These are phyloP conservation scores for Lampropteryx suffumata DNA, from an alignment of 2,888 invertebrate species.

Conservation along the genomic window DNA sequence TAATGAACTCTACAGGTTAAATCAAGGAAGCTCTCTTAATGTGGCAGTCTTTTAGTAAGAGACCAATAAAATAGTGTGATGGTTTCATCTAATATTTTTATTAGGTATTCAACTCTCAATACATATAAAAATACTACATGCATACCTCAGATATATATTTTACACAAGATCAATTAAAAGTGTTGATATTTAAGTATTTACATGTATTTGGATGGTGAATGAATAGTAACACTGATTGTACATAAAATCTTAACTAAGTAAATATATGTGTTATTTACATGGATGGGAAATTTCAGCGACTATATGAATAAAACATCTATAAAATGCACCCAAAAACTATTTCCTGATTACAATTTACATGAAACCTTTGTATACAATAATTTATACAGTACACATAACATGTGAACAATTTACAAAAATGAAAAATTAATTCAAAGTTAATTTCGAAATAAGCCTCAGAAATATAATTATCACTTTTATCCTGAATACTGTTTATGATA, in stretches of 20 bases:
- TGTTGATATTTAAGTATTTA: conserved; percentile 69
- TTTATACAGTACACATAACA: conserved; percentile 10
- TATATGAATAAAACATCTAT: conserved; percentile 53
- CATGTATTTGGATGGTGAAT: conserved; percentile 51
- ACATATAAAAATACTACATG: conserved; percentile 82
- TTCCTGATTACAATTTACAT: conserved; percentile 48
- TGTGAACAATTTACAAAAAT: conserved; percentile 22
- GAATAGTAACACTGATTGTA: conserved; percentile 50
- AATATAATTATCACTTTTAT: conserved; percentile 65
- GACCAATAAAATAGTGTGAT: conserved; percentile 25
- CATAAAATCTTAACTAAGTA: conserved; percentile 48
- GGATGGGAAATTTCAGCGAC: conserved; percentile 50
- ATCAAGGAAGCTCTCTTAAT: no score
- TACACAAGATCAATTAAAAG: conserved; percentile 58
- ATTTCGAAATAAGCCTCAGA: conserved; percentile 65
- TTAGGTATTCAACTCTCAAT: conserved; percentile 65
- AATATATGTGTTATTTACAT: conserved; percentile 51
- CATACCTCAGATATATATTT: conserved; percentile 61
- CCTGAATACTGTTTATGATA: conserved; percentile 63
- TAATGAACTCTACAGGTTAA: no score
- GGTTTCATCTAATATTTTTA: conserved; percentile 79
- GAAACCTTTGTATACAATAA: conserved; percentile 32
- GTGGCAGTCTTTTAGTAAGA: no score
- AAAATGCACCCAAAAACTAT: conserved; percentile 58
- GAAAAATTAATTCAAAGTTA: conserved; percentile 36